These are phyloP conservation scores for Sinodicranocentrus sp. DNA, from an alignment of 2,888 invertebrate genomes.

Conservation along the genomic window DNA sequence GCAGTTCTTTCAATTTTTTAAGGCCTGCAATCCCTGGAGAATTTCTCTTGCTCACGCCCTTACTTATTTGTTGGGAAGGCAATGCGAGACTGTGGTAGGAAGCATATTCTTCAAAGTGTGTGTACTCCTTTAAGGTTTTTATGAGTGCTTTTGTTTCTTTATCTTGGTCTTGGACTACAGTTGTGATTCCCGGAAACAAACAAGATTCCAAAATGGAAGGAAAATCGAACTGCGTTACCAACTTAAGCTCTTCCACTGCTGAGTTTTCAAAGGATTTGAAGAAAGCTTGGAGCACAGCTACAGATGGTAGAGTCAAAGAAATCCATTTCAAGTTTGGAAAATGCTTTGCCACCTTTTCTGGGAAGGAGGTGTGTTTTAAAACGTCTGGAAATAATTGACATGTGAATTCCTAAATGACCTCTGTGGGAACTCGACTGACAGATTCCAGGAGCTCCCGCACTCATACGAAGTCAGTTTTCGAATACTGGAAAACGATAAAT, in stretches of 20 bases:
- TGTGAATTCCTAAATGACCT: constrained; percentile 31
- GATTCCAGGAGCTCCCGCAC: no score
- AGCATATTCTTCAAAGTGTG: constrained; percentile 70
- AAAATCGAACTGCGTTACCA: constrained; percentile 75
- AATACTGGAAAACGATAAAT: constrained; percentile 60
- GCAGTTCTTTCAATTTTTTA: no score
- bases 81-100: constrained; percentile 72
- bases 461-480: constrained; percentile 63
- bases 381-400: constrained; percentile 67
- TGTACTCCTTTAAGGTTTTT: constrained; percentile 66
- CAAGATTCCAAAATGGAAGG: no score
- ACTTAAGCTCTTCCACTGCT: constrained; percentile 60
- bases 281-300: no score
- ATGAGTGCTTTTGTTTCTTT: constrained; percentile 42
- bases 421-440: constrained; percentile 56
- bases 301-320: constrained; percentile 69
- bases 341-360: constrained; percentile 50
- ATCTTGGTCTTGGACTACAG: no score
- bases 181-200: no score
- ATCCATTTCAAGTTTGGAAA: constrained; percentile 70
- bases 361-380: constrained; percentile 70
- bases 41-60: constrained; percentile 57
- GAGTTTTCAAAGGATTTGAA: constrained; percentile 69
- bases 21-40: no score
- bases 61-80: constrained; percentile 66